Base-by-base conservation (phyloP, 2,113 vertebrate genomes). In the Nanorana parkeri region DNA sequence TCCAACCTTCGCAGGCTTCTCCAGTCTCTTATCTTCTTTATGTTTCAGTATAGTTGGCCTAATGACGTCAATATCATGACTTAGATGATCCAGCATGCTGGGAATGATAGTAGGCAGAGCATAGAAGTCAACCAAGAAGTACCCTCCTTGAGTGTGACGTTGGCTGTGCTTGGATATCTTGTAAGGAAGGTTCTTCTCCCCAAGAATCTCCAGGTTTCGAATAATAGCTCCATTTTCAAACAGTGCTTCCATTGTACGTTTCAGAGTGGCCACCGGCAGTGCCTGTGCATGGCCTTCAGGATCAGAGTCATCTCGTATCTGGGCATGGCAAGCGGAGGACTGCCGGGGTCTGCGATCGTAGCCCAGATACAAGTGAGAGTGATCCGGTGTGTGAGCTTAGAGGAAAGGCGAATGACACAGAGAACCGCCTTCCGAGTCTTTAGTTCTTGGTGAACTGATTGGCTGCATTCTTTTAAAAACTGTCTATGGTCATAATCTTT, bases 91-190 rank as follows among this genome's bases (percentile, higher is more conserved):
- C 86, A 95, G 36, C 68, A 98, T 87, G 20, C 61, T 63, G 0
- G 88, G 84, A 17, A 97, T 82, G 41, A 93, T 81, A 2, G 72
- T 85, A 20, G 98, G 90, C 0, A 96, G 87, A 0, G 91, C 91
- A 85, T 98, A 92, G 23, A 99, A 93, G 83, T 99, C 96, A 4
- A 99, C 71, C 84, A 96, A 41, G 85, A 97, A 99, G 90, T 88
- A 95, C 85, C 93, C 86, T 16, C 94, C 98, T 82, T 88, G 89
- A 2, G 2, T 81, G 91, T 99, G 96, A 52, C 63, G 89, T 81
- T 93, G 84, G 29, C 78, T 94, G 88, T 99, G 98, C 86, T 93
- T 93, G 65, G 86, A 92, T 1, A 99, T 97, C 84, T 85, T 94
- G 86, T 96, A 99, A 0, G 98, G 98, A 24, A 99, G 91, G 0